Percentiles rank a stretch among this genome's conserved stretches.
These are phyloP conservation scores for Helicolenus hilgendorfi DNA, from an alignment of 2,797 vertebrate species.

Conservation along the genomic window DNA sequence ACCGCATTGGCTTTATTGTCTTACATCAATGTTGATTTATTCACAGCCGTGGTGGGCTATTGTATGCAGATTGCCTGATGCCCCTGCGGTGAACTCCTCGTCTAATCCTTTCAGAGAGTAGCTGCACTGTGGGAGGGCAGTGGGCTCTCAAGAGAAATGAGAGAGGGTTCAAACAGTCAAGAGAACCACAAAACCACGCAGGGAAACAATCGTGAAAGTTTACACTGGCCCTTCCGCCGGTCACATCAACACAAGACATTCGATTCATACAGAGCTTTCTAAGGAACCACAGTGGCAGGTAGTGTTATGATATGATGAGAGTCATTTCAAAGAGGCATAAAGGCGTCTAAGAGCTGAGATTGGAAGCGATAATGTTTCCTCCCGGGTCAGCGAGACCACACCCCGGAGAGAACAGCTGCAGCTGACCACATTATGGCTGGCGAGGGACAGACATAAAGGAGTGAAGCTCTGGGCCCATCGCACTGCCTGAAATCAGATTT, in stretches of 20 bases:
- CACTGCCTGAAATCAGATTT: slow-evolving; percentile 81
- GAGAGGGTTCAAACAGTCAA: slow-evolving; percentile 78
- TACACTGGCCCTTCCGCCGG: slow-evolving; percentile 1
- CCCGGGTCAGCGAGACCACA: slow-evolving; percentile 63
- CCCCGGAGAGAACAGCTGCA: slow-evolving; percentile 56
- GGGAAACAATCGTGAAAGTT: slow-evolving; percentile 48
- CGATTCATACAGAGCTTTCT: slow-evolving; percentile 3
- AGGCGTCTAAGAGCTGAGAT: slow-evolving; percentile 40
- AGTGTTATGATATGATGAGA: slow-evolving; percentile 42
- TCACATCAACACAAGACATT: slow-evolving; percentile 27
- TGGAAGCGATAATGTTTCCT: slow-evolving; percentile 63
- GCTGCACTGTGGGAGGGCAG: slow-evolving; percentile 40
- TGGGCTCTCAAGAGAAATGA: slow-evolving; percentile 51
- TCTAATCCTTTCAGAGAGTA: slow-evolving; percentile 72
- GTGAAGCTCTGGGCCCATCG: slow-evolving; percentile 75
- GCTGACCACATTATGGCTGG: slow-evolving; percentile 69
- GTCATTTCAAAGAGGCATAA: slow-evolving; percentile 49
- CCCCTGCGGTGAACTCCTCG: slow-evolving; percentile 76
- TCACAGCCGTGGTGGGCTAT: slow-evolving; percentile 56
- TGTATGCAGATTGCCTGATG: slow-evolving; percentile 84
- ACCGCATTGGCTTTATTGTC: slow-evolving; percentile 78
- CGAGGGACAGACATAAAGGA: slow-evolving; percentile 73
- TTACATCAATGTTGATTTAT: slow-evolving; percentile 80
- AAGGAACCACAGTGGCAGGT: slow-evolving; percentile 30
- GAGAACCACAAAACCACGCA: slow-evolving; percentile 36